phyloP scores from a whole-genome alignment of 2,888 invertebrate genomes.

The Myathropa florea region DNA sequence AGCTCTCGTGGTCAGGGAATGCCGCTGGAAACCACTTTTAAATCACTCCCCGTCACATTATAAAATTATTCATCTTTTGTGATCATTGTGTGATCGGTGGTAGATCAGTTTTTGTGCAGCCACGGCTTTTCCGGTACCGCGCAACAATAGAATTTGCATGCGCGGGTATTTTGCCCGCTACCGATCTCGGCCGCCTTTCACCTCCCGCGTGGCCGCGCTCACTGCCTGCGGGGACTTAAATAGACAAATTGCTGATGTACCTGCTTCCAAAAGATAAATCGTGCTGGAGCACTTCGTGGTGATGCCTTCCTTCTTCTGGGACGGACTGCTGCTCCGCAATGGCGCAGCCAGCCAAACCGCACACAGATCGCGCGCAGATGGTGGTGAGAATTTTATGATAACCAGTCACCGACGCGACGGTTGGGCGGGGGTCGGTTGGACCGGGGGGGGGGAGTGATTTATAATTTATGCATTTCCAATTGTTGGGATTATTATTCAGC shows the following conservation, averaged over 20 bases:
- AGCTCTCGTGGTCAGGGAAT: slow-evolving; percentile 50
- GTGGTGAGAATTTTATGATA: slow-evolving; percentile 11
- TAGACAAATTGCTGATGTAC: slow-evolving; percentile 71
- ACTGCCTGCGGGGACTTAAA: slow-evolving; percentile 50
- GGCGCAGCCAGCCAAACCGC: no score
- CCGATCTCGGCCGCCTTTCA: neutral
- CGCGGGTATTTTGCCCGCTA: no score
- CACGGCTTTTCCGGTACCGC: slow-evolving; percentile 56
- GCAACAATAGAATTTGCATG: slow-evolving; percentile 69
- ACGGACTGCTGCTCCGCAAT: slow-evolving; percentile 1
- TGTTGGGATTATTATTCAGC: slow-evolving; percentile 56
- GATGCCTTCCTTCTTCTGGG: slow-evolving; percentile 48
- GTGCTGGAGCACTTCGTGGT: slow-evolving; percentile 66
- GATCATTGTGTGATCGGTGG: slow-evolving; percentile 69
- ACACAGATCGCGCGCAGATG: neutral
- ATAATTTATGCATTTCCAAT: slow-evolving; percentile 70
- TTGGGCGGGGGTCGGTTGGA: neutral
- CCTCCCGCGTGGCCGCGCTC: neutral
- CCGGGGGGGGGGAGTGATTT: slow-evolving; percentile 25
- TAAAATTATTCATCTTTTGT: slow-evolving; percentile 71
- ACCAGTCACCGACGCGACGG: slow-evolving; percentile 10
- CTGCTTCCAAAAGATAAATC: slow-evolving; percentile 67
- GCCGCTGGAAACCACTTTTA: slow-evolving; percentile 56
- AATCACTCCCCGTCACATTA: slow-evolving; percentile 70
- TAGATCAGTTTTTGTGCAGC: slow-evolving; percentile 62